Base-by-base conservation (phyloP, 2,113 vertebrate species). In the Hydrochoerus hydrochaeris region DNA sequence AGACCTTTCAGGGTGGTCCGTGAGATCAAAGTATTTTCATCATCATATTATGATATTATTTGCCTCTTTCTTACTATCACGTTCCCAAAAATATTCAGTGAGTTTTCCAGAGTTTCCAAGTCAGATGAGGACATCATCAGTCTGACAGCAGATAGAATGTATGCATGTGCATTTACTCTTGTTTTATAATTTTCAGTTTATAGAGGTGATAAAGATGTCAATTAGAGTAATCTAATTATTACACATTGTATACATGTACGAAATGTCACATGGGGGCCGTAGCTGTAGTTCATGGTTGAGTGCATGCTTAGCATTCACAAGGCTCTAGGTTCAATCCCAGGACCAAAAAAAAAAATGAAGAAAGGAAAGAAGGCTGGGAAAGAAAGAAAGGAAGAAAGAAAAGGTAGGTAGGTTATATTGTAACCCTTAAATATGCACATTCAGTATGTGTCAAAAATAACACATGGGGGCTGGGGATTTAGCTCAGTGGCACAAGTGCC, bases 1-100 rank as follows among this genome's bases (percentile, higher is more conserved):
- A 85, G 71, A 88, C 5, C 11, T 32, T 52, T 67, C 19, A 69
- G 73, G 57, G 69, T 16, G 41, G 26, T 89, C 91, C 91, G n/a
- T 86, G 94, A 87, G 73, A 87, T 78, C 28, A 62, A 77, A 86
- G 35, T 83, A 38, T 62, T 86, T 89, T 85, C 63, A 91, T 65
- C 20, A 69, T 63, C 20, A 85, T 35, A 93, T 44, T 46, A 75
- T 62, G 65, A 83, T 22, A 30, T 62, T 75, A 75, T 75, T 44
- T 84, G 41, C 30, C 14, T 3, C 28, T 63, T 77, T 49, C 62
- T n/a, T 4, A 83, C 24, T 80, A 52, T 78, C 54, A 82, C 24
- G 7, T 57, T 54, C 67, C 58, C 38, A 30, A 41, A 81, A 82
- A 32, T 9, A 14, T 49, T 82, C 63, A 22, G 35, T 60, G 58